Evolutionary conservation across 2,888 invertebrate genomes (phyloP).

Genomic region (Listrodromus nycthemerus): DNA sequence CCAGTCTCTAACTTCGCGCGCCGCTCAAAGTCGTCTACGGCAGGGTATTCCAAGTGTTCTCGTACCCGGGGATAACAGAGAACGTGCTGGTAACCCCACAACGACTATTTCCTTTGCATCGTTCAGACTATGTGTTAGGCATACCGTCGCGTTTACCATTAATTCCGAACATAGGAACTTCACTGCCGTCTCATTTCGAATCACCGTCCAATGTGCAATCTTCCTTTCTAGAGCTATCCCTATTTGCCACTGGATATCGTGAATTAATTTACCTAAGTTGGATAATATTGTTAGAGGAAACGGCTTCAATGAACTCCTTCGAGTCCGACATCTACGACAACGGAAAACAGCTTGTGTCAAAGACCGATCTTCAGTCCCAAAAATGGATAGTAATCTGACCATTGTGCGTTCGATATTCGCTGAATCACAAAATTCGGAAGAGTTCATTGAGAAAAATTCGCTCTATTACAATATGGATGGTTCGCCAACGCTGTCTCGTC

Average conservation of each 20-base stretch:
- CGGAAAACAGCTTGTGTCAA: not conserved
- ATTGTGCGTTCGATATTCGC: no score
- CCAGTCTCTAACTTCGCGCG: constrained; percentile 53
- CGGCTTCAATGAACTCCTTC: not conserved
- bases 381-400: no score
- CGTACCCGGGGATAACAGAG: constrained; percentile 74
- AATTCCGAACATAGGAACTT: constrained; percentile 44
- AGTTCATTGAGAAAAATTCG: not conserved
- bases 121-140: constrained; percentile 1
- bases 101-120: constrained; percentile 20
- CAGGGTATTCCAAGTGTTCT: constrained; percentile 55
- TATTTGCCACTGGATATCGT: constrained; percentile 1
- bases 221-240: not conserved
- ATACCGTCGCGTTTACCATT: constrained; percentile 51
- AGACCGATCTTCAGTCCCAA: not conserved
- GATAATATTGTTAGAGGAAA: not conserved
- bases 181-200: constrained; percentile 13
- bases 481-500: constrained; percentile 15
- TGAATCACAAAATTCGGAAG: not conserved
- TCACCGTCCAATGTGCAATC: not conserved
- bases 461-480: not conserved
- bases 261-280: constrained; percentile 17
- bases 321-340: not conserved
- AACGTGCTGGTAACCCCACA: constrained; percentile 7
- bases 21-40: constrained; percentile 59